phyloP scores from a whole-genome alignment of 2,797 vertebrate species.

The Melopsittacus undulatus region DNA sequence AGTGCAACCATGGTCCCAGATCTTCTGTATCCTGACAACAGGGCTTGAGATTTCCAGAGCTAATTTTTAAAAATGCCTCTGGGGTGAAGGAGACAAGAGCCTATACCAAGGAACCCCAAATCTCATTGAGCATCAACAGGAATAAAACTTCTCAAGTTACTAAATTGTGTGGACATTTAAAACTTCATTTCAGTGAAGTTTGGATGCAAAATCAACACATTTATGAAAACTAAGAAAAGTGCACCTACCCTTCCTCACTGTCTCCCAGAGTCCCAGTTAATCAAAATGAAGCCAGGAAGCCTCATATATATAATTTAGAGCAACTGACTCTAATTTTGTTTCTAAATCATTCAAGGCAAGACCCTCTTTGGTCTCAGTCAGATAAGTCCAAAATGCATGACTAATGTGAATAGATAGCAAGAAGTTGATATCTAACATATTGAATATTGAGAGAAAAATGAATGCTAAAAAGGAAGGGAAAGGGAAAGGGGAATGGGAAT shows the following conservation, averaged over 20 bases:
- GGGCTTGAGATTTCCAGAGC: not conserved
- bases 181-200: not conserved
- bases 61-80: not conserved
- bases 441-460: not conserved
- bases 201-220: not conserved
- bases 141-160: not conserved
- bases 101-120: not conserved
- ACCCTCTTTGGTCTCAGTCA: not conserved
- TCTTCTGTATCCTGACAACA: not conserved
- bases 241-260: not conserved
- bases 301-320: not conserved
- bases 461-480: not conserved
- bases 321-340: not conserved
- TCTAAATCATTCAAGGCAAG: not conserved
- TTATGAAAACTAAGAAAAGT: not conserved
- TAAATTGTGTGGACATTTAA: not conserved
- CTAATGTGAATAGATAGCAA: not conserved
- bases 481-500: not conserved
- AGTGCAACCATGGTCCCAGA: accelerated
- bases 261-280: not conserved
- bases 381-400: not conserved
- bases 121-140: not conserved
- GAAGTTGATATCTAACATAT: not conserved
- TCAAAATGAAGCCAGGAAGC: not conserved
- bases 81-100: not conserved